These are phyloP conservation scores for Mycalesis mineus DNA, from an alignment of 2,888 invertebrate genomes.

Conservation along the genomic window DNA sequence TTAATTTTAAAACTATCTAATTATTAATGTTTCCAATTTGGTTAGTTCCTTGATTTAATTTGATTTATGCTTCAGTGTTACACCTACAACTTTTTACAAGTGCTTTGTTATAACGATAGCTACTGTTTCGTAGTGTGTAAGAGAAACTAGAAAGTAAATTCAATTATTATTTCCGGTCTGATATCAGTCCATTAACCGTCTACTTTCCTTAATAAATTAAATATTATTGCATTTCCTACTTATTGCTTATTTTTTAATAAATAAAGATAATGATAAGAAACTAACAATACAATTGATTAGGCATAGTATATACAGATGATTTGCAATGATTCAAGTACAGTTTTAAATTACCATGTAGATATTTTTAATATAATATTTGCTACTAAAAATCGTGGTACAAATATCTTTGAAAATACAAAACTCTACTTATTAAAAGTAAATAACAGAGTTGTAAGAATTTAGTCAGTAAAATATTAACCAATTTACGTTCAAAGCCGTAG, in stretches of 20 bases:
- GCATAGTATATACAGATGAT: neutral
- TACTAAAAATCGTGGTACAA: too few species aligned
- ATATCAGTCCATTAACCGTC: neutral
- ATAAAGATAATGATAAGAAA: neutral
- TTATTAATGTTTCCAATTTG: neutral
- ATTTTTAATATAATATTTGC: too few species aligned
- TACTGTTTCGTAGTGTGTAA: neutral
- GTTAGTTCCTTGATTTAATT: constrained; percentile 3
- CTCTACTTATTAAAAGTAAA: too few species aligned
- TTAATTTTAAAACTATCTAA: neutral
- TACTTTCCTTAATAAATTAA: neutral
- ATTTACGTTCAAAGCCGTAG: too few species aligned
- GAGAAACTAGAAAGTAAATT: neutral
- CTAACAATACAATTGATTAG: neutral
- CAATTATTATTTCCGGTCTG: neutral
- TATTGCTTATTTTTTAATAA: neutral
- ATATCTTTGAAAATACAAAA: too few species aligned
- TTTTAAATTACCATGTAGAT: too few species aligned
- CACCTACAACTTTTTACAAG: neutral
- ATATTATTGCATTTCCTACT: neutral
- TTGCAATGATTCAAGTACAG: neutral
- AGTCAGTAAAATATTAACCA: too few species aligned
- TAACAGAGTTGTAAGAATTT: too few species aligned
- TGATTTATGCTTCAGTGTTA: constrained; percentile 2
- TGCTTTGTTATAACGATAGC: neutral